Conservation (phyloP, 64 coral and sea anemone genomes). For the Catalaphyllia jardinei region DNA sequence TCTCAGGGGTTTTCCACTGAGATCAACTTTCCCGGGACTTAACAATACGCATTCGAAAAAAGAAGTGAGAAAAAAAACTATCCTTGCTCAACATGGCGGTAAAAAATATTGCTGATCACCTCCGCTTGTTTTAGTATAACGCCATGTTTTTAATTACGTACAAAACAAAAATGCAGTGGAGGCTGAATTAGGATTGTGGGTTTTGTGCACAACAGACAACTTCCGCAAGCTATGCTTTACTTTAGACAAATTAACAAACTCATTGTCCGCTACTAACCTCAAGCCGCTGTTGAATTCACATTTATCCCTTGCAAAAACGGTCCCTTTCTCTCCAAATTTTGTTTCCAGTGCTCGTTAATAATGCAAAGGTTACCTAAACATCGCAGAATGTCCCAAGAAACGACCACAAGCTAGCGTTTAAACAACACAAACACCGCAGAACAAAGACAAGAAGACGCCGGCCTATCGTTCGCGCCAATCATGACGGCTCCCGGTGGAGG, state of each 20-base stretch:
- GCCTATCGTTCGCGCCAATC: background rate
- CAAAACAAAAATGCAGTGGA: background rate
- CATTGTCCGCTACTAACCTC: background rate
- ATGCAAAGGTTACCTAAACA: constrained; percentile 48
- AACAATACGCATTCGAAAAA: background rate
- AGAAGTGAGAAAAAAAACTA: background rate
- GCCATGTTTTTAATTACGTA: background rate
- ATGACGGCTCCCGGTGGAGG: background rate
- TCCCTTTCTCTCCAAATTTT: background rate
- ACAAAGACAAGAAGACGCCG: constrained; percentile 3
- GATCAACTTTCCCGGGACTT: constrained; percentile 17
- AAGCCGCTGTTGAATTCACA: background rate
- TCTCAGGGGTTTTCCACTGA: constrained; percentile 13
- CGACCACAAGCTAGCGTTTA: constrained; percentile 31
- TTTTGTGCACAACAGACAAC: background rate
- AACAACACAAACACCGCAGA: background rate
- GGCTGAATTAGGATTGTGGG: background rate
- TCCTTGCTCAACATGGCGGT: background rate
- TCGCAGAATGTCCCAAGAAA: constrained; percentile 38
- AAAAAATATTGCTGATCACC: background rate
- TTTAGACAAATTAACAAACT: background rate
- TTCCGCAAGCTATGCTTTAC: background rate
- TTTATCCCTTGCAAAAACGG: background rate
- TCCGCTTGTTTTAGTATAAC: background rate
- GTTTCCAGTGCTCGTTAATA: constrained; percentile 1